Evolutionary conservation across 2,888 invertebrate species (phyloP).

Genomic region (Noctua comes): DNA sequence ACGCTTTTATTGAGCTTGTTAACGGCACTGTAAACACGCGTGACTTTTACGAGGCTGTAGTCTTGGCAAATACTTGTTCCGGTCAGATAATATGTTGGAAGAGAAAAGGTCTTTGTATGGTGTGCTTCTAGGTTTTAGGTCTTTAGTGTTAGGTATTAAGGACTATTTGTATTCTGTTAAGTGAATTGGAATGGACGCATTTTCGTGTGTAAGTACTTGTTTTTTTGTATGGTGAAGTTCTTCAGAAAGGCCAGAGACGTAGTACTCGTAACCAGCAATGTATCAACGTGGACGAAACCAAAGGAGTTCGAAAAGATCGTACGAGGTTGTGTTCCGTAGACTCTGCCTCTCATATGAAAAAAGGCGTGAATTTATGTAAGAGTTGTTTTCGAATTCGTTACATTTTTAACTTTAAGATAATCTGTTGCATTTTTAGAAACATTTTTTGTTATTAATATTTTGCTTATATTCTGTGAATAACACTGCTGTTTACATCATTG

Average conservation of each 20-base stretch:
- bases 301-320: neutral
- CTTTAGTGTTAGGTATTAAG: neutral
- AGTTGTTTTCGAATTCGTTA: neutral
- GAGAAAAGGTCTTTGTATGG: slow-evolving; percentile 42
- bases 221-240: neutral
- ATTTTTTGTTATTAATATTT: too few species aligned
- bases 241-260: neutral
- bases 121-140: slow-evolving; percentile 19
- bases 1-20: slow-evolving; percentile 78
- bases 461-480: too few species aligned
- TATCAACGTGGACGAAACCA: neutral
- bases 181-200: neutral
- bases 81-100: slow-evolving; percentile 63
- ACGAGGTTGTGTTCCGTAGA: neutral
- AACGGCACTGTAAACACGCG: slow-evolving; percentile 79
- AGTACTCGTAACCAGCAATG: neutral
- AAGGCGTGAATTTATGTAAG: neutral
- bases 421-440: neutral
- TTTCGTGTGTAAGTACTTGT: neutral
- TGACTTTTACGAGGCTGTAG: slow-evolving; percentile 78
- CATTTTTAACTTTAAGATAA: neutral
- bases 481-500: too few species aligned
- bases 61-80: slow-evolving; percentile 77
- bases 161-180: slow-evolving; percentile 1
- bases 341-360: neutral